Conservation (phyloP, 2,113 vertebrate genomes). For the Pangasianodon hypophthalmus region DNA sequence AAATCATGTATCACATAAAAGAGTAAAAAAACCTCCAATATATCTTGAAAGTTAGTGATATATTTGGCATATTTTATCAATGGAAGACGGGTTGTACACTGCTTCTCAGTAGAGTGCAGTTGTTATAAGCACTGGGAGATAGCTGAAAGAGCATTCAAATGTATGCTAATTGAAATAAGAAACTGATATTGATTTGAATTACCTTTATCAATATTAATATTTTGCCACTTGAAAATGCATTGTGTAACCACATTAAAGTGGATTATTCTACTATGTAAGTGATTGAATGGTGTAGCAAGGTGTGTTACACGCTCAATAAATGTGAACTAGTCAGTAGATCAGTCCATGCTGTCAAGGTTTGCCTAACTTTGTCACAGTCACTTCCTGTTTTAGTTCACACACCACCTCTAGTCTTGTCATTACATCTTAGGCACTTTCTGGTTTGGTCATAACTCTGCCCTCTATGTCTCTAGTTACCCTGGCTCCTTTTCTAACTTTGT, state of each 20-base stretch:
- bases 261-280: neutral
- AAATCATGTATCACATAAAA: neutral
- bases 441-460: neutral
- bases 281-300: neutral
- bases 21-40: neutral
- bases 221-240: neutral
- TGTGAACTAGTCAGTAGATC: neutral
- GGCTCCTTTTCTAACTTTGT: neutral
- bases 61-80: neutral
- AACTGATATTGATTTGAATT: constrained; percentile 3
- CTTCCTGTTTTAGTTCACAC: neutral
- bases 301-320: neutral
- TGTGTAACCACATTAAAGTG: neutral
- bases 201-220: neutral
- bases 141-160: neutral
- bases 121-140: neutral
- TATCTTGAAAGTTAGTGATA: neutral
- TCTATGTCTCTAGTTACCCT: neutral
- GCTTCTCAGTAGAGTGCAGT: neutral
- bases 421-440: neutral
- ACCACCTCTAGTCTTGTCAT: neutral
- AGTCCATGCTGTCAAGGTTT: neutral
- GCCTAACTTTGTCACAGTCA: neutral
- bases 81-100: neutral
- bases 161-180: neutral